phyloP scores from a whole-genome alignment of 2,888 invertebrate genomes.

The Lepidocyrtinus sp. region DNA sequence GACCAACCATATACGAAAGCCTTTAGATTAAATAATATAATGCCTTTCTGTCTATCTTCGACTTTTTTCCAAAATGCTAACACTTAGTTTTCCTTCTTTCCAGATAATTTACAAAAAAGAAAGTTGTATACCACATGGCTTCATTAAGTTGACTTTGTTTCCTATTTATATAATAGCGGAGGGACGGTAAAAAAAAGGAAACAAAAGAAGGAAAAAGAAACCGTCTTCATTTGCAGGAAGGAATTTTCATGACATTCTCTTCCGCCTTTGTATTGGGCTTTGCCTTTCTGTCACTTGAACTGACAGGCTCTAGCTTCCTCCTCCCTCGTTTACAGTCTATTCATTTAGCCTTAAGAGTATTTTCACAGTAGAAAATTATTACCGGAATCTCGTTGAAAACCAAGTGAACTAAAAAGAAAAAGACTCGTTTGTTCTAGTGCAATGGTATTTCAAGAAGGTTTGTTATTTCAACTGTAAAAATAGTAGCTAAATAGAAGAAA shows the following conservation, averaged over 20 bases:
- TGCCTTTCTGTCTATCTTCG: background rate
- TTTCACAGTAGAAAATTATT: too few relatives aligned
- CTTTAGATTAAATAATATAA: too few relatives aligned
- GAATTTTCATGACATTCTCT: background rate
- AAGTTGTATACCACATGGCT: constrained; percentile 33
- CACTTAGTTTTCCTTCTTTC: background rate
- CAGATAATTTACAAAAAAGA: constrained; percentile 39
- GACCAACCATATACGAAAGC: background rate
- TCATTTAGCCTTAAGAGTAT: too few relatives aligned
- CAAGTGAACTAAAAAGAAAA: too few relatives aligned
- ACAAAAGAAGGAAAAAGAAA: constrained; percentile 13
- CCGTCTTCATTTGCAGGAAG: background rate
- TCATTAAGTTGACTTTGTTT: constrained; percentile 39
- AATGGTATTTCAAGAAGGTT: background rate
- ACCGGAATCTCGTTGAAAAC: background rate
- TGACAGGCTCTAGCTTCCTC: background rate
- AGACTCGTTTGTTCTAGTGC: background rate
- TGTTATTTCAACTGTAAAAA: too few relatives aligned
- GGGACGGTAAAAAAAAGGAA: constrained; percentile 11
- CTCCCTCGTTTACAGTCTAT: background rate
- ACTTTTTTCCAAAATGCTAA: background rate
- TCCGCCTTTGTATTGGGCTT: background rate
- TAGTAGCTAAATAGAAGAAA: constrained; percentile 18
- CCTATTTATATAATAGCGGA: background rate
- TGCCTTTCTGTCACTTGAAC: background rate